Evolutionary conservation across 2,113 vertebrate genomes (phyloP).

Genomic region (Eptatretus burgeri): DNA sequence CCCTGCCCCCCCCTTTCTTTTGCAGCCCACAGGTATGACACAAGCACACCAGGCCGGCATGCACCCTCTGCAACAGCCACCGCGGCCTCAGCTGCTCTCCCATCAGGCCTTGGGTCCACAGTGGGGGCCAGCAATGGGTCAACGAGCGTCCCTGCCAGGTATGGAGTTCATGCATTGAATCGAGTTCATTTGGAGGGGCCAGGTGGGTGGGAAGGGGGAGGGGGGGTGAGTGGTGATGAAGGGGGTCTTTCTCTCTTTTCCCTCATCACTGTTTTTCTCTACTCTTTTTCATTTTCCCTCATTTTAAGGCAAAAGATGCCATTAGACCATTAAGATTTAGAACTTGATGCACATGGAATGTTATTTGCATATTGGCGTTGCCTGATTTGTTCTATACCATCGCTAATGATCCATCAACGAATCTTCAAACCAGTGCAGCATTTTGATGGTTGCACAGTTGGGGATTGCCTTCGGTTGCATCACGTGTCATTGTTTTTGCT

Average conservation of each 20-base stretch:
- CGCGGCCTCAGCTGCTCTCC: conserved; percentile 22
- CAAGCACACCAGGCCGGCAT: conserved; percentile 19
- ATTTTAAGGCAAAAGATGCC: conserved; percentile 6
- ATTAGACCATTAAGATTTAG: neutral
- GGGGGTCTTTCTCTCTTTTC: neutral
- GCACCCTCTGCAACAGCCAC: conserved; percentile 23
- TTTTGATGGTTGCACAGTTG: too few relatives aligned
- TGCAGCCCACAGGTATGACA: too few relatives aligned
- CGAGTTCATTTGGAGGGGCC: neutral
- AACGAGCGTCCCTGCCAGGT: conserved; percentile 26
- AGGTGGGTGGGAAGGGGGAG: neutral
- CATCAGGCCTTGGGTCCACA: conserved; percentile 29
- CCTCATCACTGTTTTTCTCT: neutral
- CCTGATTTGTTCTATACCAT: too few relatives aligned
- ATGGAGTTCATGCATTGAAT: conserved; percentile 3
- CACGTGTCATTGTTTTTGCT: too few relatives aligned
- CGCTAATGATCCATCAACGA: too few relatives aligned
- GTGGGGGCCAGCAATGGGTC: conserved; percentile 33
- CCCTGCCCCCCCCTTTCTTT: too few relatives aligned
- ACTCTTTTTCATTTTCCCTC: too few relatives aligned
- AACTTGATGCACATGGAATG: too few relatives aligned
- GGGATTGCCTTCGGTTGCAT: too few relatives aligned
- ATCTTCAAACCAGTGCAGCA: too few relatives aligned
- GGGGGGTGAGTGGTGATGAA: neutral
- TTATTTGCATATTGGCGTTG: too few relatives aligned